phyloP scores from a whole-genome alignment of 2,113 vertebrate species.

The Elgaria multicarinata region DNA sequence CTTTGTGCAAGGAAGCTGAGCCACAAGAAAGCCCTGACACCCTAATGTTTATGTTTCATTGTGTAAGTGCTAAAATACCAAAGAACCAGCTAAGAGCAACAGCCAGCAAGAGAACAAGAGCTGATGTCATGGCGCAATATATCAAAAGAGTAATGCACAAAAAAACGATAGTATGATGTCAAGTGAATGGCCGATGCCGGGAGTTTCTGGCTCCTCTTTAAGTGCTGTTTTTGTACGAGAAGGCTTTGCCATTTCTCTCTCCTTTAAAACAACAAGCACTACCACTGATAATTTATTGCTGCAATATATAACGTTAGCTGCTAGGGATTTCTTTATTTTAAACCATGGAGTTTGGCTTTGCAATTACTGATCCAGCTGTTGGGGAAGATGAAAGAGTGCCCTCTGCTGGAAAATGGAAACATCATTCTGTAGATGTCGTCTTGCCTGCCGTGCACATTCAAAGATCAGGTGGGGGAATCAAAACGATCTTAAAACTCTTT shows the following conservation, averaged over 20 bases:
- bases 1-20: background rate
- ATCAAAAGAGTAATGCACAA: background rate
- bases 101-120: background rate
- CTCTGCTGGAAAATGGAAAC: background rate
- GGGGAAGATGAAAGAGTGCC: background rate
- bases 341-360: background rate
- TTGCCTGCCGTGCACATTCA: background rate
- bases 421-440: background rate
- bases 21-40: background rate
- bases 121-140: background rate
- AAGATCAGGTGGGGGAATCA: background rate
- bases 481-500: background rate
- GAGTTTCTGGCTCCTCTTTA: background rate
- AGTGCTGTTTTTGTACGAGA: background rate
- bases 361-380: background rate
- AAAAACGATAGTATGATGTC: background rate
- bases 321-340: background rate
- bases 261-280: background rate
- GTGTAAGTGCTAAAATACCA: background rate
- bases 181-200: background rate
- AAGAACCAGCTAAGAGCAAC: background rate
- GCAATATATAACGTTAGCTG: conserved; percentile 3
- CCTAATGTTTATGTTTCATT: background rate
- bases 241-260: background rate
- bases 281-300: background rate